Percentiles rank a stretch among this genome's conserved stretches.
Evolutionary conservation across 2,113 vertebrate species (phyloP).

Genomic region (Mastomys coucha): DNA sequence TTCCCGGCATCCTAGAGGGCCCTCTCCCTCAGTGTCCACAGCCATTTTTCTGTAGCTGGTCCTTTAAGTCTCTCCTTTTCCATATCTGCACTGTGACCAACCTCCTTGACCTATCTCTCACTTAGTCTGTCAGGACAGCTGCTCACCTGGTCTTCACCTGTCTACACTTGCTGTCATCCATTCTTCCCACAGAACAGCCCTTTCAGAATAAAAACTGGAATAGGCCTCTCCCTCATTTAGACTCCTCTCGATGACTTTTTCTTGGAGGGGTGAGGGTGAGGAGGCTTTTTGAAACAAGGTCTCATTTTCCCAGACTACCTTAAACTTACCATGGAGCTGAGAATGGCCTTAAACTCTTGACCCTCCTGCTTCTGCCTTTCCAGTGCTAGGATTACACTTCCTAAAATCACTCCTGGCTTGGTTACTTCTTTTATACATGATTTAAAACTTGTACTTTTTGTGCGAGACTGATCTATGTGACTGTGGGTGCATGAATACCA

Average conservation of each 20-base stretch:
- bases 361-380: background rate
- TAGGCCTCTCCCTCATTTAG: background rate
- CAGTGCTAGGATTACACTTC: background rate
- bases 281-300: background rate
- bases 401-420: background rate
- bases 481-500: background rate
- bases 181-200: background rate
- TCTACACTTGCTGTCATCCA: too few relatives aligned
- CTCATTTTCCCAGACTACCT: background rate
- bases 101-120: background rate
- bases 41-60: background rate
- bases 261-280: background rate
- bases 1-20: too few relatives aligned
- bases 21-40: background rate
- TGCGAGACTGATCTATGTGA: background rate
- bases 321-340: background rate
- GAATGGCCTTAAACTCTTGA: background rate
- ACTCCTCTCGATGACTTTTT: background rate
- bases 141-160: background rate
- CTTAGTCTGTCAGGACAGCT: background rate
- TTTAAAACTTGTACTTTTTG: background rate
- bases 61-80: background rate
- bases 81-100: rapidly evolving
- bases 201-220: background rate
- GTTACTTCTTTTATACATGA: background rate